Percentiles rank a stretch among this genome's conserved stretches.
Evolutionary conservation across 2,797 vertebrate genomes (phyloP).

Genomic region (Erpetoichthys calabaricus): DNA sequence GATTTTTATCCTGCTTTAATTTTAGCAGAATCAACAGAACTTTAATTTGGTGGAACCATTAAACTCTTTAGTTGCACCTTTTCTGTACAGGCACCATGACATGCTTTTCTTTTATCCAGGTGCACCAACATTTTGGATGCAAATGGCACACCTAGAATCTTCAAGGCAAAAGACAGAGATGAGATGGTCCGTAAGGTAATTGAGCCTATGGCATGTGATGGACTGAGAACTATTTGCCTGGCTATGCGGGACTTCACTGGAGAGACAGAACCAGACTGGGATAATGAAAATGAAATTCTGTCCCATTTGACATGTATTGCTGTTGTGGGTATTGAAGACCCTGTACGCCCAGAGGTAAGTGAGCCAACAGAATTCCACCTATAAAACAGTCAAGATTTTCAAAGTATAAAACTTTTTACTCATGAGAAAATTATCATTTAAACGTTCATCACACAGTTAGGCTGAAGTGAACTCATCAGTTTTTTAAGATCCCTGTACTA

Average conservation of each 20-base stretch:
- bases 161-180: constrained; percentile 78
- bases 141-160: constrained; percentile 53
- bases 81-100: too few species aligned
- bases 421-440: background rate
- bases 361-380: background rate
- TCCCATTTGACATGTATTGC: constrained; percentile 74
- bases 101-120: constrained; percentile 31
- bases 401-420: background rate
- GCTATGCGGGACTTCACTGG: constrained; percentile 76
- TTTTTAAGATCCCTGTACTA: too few species aligned
- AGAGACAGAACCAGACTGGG: constrained; percentile 67
- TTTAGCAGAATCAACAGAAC: too few species aligned
- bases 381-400: background rate
- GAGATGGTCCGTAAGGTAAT: constrained; percentile 88
- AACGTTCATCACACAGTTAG: too few species aligned
- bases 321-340: constrained; percentile 92
- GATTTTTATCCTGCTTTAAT: too few species aligned
- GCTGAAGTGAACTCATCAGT: background rate
- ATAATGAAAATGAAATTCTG: constrained; percentile 73
- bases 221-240: constrained; percentile 86
- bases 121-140: constrained; percentile 73
- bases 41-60: too few species aligned
- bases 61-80: too few species aligned
- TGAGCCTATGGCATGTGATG: constrained; percentile 89
- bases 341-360: constrained; percentile 81